Base-by-base conservation (phyloP, 2,113 vertebrate species). In the Tor tambroides region DNA sequence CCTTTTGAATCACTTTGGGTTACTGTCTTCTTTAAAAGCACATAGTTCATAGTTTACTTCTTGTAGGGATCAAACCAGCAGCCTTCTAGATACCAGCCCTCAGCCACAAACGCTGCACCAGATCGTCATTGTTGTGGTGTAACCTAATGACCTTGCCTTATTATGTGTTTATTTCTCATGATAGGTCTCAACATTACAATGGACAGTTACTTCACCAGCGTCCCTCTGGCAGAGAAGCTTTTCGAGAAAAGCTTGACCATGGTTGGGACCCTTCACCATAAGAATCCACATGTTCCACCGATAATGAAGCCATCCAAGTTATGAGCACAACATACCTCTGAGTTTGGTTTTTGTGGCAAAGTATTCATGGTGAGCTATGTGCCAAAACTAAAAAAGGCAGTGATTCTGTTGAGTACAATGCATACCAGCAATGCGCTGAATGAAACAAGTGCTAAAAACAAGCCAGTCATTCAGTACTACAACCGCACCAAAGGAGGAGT, bases 191-290 rank as follows among this genome's bases (percentile, higher is more conserved):
- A 83, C 69, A 79, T 86, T 72, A 86, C 80, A 78, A 71, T 88
- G 72, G 79, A 86, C 61, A 83, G 59, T n/a, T 43, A 26, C 38
- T 23, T 83, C 8, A 51, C n/a, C 85, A 84, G 59, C 84, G 51
- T 84, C 61, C 74, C 80, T 80, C 80, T 89, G 80, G 80, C 88
- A 61, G 43, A 89, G 76, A 76, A 72, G 19, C 80, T 86, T 41
- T 75, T 84, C 38, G 85, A 84, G 75, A 84, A 84, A 51, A 76
- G 80, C 63, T 63, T 86, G 72, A 86, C 74, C 80, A 72, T 84
- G 86, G 85, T 86, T 9, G 85, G 80, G 49, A 75, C 80, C 78
- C 63, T 84, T 84, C 56, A 79, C 51, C 69, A 78, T 56, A 85
- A 77, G 67, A 85, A 80, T 41, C 67, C 69, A 49, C 49, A 85